Evolutionary conservation across 2,888 invertebrate genomes (phyloP), one percentile per base, ranked within the genome.

Genomic region (Megastigmus dorsalis): DNA sequence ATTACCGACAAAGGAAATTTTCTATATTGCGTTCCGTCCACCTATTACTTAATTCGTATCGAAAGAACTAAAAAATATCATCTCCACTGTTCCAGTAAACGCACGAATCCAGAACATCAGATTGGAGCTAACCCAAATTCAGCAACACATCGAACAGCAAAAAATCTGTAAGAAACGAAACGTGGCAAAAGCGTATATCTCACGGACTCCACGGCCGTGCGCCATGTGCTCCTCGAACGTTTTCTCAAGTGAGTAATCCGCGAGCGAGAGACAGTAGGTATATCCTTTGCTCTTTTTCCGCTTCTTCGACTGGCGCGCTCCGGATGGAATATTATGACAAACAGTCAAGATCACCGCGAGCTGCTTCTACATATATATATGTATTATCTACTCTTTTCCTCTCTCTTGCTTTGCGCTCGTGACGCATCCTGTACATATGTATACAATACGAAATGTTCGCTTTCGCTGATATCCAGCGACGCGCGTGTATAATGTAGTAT

Each of bases 161-260:
- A 41, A n/a, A n/a, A n/a, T n/a, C n/a, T n/a, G n/a, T n/a, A n/a
- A n/a, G n/a, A n/a, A n/a, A n/a, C n/a, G n/a, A n/a, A n/a, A n/a
- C n/a, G n/a, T n/a, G n/a, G n/a, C n/a, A n/a, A n/a, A n/a, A n/a
- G n/a, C n/a, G n/a, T n/a, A n/a, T n/a, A n/a, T n/a, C n/a, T n/a
- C n/a, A n/a, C n/a, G n/a, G n/a, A n/a, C n/a, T n/a, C n/a, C n/a
- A 18, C 13, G 15, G 26, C 28, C 15, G 9, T 23, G n/a, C 5
- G 50, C 10, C 6, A 18, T 38, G n/a, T n/a, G n/a, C n/a, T n/a
- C n/a, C n/a, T n/a, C n/a, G n/a, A n/a, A n/a, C n/a, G n/a, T 30
- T 62, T 33, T 38, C 52, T 30, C 41, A 55, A 70, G 48, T 71
- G 63, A 70, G 63, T 70, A 63, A 71, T 63, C 55, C 55, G 36